Evolutionary conservation across 2,888 invertebrate genomes (phyloP), one percentile per base, ranked within the genome.

Genomic region (Synanthedon myopaeformis): DNA sequence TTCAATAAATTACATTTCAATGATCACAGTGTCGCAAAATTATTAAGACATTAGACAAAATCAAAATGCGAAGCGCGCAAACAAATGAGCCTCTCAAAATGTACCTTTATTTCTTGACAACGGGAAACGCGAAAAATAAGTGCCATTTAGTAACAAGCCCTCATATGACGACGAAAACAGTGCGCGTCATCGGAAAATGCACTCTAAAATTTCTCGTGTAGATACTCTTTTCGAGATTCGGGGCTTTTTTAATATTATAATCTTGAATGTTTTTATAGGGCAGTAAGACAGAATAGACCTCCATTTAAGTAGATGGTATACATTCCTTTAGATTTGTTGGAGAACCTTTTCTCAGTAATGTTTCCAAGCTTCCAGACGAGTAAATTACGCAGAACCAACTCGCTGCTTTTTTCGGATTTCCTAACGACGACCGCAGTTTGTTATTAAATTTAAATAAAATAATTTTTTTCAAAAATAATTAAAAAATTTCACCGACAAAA

Each of bases 251-350:
- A 64, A 76, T 72, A 72, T 70, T 70, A 72, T 72, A 74, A 73
- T 74, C 69, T 65, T 58, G 57, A 66, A 60, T 62, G 66, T 67
- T 71, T 74, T 74, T 73, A 74, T 71, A 64, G 66, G 64, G 65
- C 63, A 58, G 63, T 67, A 66, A 70, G 69, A 73, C 65, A 59
- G 64, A 75, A 69, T 60, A 68, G 59, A 63, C 56, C 57, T 54
- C 70, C 68, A 69, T 75, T 74, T 70, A 63, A 57, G 66, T 59
- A 65, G 68, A 72, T 70, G 67, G 65, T 63, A 55, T 62, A 59
- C 67, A 69, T 69, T 74, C 64, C 64, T 66, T 63, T 59, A 62
- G 62, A 67, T 63, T 64, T 66, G 66, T 67, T 62, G 55, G 54
- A 59, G 57, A 59, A 57, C 54, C 57, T 57, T 63, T 58, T 62